Evolutionary conservation across 2,888 invertebrate species (phyloP), one percentile per base, ranked within the genome.

Genomic region (Cantharis rustica): DNA sequence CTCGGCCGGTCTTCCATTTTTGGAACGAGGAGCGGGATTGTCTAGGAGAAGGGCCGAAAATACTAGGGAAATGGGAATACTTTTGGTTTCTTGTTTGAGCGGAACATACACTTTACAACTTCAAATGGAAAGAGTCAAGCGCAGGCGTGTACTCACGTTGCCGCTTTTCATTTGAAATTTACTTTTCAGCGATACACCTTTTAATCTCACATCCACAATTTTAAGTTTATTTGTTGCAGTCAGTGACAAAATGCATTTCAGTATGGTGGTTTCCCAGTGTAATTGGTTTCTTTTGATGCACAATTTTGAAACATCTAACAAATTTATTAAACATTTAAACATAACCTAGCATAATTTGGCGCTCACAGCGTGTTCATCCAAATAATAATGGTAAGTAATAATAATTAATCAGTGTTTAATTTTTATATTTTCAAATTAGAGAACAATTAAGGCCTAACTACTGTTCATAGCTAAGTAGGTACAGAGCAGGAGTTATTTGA

Each of bases 1-100:
- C 86, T 81, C 84, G 87, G 88, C 86, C 88, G 87, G 89, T 91
- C 91, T 91, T 90, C 91, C 91, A 90, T 91, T 91, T 91, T 91
- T 91, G 91, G 91, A 88, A 90, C 90, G 91, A 89, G 86, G 85
- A 84, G 84, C 81, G 83, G 84, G 83, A 83, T 82, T 82, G 83
- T 82, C 82, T 81, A 83, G 85, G 79, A 79, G 82, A 82, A 82
- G 81, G 81, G 85, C 84, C 85, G 81, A 85, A 87, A 87, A 87
- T 87, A 87, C 82, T 82, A 81, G 73, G 79, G 70, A 75, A 73
- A 72, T 62, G 71, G 81, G 78, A 79, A 78, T 68, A 73, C 61
- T 62, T 72, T 69, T 73, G 62, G 71, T 72, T 73, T 77, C 76
- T 70, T 71, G 72, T 75, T 72, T 63, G 75, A 73, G 76, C 74